These are phyloP conservation scores for Drosophila formosana DNA, from an alignment of 2,888 invertebrate species.

Conservation along the genomic window DNA sequence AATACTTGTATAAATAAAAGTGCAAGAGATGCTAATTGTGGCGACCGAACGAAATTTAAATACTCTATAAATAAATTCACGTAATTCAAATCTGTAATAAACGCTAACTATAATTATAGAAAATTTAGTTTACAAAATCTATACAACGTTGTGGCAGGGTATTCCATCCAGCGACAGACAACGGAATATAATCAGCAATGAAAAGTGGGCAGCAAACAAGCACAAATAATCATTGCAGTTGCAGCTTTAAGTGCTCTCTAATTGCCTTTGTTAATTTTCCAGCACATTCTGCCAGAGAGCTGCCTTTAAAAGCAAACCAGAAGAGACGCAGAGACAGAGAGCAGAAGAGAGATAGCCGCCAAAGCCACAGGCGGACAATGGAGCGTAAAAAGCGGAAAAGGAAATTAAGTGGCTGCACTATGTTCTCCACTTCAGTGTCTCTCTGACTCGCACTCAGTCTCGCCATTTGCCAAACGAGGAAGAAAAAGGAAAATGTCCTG, in stretches of 20 bases:
- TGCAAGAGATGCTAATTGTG: slow-evolving; percentile 1
- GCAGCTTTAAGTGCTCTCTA: slow-evolving; percentile 61
- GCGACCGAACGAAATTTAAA: background rate
- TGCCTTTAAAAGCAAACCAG: slow-evolving; percentile 32
- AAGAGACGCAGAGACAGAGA: background rate
- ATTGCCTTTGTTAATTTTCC: slow-evolving; percentile 71
- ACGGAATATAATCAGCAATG: slow-evolving; percentile 19
- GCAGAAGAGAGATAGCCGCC: slow-evolving; percentile 1
- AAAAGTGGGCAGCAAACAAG: background rate
- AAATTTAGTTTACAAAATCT: background rate
- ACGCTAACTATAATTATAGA: background rate
- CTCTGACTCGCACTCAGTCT: background rate
- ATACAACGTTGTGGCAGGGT: background rate
- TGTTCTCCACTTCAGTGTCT: slow-evolving; percentile 6
- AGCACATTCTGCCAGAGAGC: slow-evolving; percentile 52
- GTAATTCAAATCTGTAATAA: background rate
- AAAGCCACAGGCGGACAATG: slow-evolving; percentile 54
- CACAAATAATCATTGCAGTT: slow-evolving; percentile 47
- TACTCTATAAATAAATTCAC: background rate
- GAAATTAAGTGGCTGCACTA: slow-evolving; percentile 68
- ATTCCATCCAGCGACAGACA: slow-evolving; percentile 20
- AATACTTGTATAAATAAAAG: slow-evolving; percentile 59
- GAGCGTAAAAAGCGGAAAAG: slow-evolving; percentile 66
- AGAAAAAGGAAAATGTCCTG: slow-evolving; percentile 12
- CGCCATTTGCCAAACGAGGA: background rate